Evolutionary conservation across 2,113 vertebrate genomes (phyloP).

Genomic region (Heliornis fulica): DNA sequence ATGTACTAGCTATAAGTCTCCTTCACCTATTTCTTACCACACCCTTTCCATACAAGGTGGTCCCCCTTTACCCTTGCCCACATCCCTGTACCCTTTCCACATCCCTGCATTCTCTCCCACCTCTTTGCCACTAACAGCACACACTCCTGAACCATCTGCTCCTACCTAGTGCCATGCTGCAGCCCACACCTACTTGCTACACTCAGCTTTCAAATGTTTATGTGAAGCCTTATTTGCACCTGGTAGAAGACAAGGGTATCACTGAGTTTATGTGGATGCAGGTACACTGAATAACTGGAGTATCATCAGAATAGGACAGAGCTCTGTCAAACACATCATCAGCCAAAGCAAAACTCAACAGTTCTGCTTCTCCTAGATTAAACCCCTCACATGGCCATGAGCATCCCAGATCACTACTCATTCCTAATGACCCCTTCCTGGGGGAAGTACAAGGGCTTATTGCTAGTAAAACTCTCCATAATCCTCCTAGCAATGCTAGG

Average conservation of each 20-base stretch:
- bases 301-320: background rate
- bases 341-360: background rate
- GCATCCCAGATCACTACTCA: background rate
- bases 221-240: background rate
- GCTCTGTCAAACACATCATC: background rate
- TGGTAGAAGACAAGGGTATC: background rate
- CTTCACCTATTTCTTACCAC: background rate
- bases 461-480: background rate
- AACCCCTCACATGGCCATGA: background rate
- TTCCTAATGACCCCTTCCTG: background rate
- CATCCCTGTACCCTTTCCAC: too few relatives aligned
- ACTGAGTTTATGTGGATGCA: background rate
- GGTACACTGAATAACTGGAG: background rate
- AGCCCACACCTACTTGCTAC: fast-evolving
- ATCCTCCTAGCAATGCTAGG: background rate
- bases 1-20: background rate
- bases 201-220: background rate
- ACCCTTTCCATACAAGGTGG: too few relatives aligned
- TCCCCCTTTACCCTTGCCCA: background rate
- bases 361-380: background rate
- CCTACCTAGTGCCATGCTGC: fast-evolving
- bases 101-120: background rate
- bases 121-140: background rate
- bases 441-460: background rate
- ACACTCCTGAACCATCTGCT: background rate